These are phyloP conservation scores for Psittacula echo DNA, from an alignment of 2,797 vertebrate genomes.

Conservation along the genomic window DNA sequence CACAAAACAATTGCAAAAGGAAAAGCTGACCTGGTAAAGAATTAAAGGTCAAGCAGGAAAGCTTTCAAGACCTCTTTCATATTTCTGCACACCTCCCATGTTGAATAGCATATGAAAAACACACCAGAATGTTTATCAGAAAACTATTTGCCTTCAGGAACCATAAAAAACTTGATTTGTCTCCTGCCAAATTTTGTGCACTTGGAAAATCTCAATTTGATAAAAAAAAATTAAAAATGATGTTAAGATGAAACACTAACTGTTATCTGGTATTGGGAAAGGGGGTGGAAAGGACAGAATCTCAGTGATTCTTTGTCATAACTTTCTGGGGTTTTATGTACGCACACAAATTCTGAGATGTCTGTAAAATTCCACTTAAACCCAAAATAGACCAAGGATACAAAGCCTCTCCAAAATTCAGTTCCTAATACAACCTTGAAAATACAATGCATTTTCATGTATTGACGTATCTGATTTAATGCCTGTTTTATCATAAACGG, in stretches of 20 bases:
- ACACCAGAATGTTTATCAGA: not conserved
- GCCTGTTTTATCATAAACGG: not conserved
- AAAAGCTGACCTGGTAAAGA: not conserved
- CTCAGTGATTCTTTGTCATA: not conserved
- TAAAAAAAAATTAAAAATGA: not conserved
- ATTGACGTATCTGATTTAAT: not conserved
- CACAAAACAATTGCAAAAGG: not conserved
- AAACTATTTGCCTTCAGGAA: not conserved
- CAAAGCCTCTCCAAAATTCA: not conserved
- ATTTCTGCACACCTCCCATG: not conserved
- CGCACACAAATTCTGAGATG: not conserved
- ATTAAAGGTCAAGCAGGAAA: not conserved
- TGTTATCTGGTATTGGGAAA: not conserved
- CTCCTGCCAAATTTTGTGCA: not conserved
- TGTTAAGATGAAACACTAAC: not conserved
- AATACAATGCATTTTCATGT: not conserved
- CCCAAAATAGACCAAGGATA: not conserved
- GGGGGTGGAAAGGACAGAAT: not conserved
- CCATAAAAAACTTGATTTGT: not conserved
- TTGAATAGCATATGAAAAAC: not conserved
- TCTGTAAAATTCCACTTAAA: not conserved
- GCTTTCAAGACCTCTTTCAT: not conserved
- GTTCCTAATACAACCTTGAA: not conserved
- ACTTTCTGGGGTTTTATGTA: not conserved
- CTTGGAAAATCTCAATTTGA: not conserved